Base-by-base conservation (phyloP, 2,797 vertebrate genomes). In the Lepidocolaptes lacrymiger region DNA sequence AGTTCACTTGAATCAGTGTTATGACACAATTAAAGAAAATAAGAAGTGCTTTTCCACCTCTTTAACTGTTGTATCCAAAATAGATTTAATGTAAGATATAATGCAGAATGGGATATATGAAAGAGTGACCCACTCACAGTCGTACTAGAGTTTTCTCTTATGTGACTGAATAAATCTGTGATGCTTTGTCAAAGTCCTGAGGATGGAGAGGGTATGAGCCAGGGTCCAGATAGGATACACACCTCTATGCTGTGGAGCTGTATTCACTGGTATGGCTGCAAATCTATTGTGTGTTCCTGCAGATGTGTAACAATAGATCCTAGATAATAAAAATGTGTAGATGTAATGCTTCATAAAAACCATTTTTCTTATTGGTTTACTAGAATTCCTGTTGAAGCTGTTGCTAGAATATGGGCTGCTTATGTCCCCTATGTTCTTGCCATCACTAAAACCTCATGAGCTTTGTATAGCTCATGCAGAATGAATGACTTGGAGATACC, bases 241-340 rank as follows among this genome's bases (percentile, higher is more conserved):
- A 8, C 18, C 27, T 46, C 28, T 26, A 19, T 3, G 6, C 16
- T 24, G 44, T 63, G 28, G 23, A 63, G 36, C 14, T 91, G 56
- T 81, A 18, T 54, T 82, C 22, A 10, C 32, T 10, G 26, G 9
- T 4, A 7, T 67, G n/a, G 27, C 43, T 81, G 41, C 51, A 54
- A 61, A 20, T 63, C 37, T 85, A 0, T 39, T 0, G 1, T 0
- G 0, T 68, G 30, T 61, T 93, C 51, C 10, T 82, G 48, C 20
- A 66, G 51, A n/a, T 54, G 46, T 1, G 15, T 59, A 14, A 19
- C 23, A 43, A 30, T 46, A 37, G 30, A 12, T 76, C 21, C 15
- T 73, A 24, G 14, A 30, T 67, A 63, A 14, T 28, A 69, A 80
- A 69, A 59, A 46, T 39, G 7, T 51, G 23, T 67, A 30, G 37